A percentile compares a stretch with the other conserved stretches of the same genome.
phyloP scores from a whole-genome alignment of 2,113 vertebrate species.

The Pygoscelis antarcticus region DNA sequence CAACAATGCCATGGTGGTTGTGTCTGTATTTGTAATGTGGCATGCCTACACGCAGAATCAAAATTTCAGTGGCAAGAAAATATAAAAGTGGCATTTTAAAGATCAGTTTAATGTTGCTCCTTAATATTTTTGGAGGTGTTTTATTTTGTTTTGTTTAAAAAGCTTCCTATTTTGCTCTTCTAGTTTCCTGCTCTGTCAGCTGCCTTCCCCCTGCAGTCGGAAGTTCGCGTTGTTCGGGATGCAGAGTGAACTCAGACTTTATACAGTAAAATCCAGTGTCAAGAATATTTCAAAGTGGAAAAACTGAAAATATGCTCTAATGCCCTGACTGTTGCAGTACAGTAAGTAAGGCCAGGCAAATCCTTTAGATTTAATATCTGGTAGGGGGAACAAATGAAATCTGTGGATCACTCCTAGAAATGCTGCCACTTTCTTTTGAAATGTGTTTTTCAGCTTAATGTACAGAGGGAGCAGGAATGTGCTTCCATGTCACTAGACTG shows the following conservation, averaged over 20 bases:
- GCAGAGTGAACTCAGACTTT: not conserved
- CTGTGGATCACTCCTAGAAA: not conserved
- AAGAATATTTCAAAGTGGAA: not conserved
- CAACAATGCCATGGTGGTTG: rapidly evolving
- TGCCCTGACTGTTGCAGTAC: not conserved
- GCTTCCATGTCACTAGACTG: not conserved
- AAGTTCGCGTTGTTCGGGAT: not conserved
- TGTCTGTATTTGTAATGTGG: not conserved
- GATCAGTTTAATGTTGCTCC: not conserved
- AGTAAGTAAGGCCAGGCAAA: not conserved
- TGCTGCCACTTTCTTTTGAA: not conserved
- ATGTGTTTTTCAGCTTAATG: not conserved
- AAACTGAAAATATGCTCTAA: not conserved
- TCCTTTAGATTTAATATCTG: not conserved
- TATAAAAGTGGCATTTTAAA: not conserved
- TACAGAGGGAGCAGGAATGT: not conserved
- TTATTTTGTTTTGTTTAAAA: not conserved
- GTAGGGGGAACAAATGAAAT: not conserved
- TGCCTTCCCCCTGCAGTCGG: not conserved
- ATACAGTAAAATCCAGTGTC: not conserved
- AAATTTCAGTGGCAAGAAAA: not conserved
- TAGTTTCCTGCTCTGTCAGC: not conserved
- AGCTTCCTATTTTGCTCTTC: not conserved
- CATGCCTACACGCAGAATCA: not conserved
- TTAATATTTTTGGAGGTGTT: not conserved